Conservation (phyloP, 2,113 vertebrate species). For the Micronycteris hirsuta region DNA sequence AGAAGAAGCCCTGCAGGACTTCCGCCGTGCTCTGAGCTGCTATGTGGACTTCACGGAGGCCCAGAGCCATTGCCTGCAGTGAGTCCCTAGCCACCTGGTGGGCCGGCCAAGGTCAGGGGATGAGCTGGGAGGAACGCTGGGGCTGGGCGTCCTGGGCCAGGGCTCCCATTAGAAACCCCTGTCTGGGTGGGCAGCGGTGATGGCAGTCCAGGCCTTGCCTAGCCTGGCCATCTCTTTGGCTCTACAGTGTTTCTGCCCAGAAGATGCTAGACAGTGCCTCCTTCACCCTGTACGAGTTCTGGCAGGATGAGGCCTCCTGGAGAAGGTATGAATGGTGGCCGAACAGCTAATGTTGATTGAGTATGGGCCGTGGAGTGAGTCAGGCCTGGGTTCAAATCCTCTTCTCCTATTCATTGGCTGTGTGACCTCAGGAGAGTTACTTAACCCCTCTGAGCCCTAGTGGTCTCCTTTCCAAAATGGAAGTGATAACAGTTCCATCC, state of each 20-base stretch:
- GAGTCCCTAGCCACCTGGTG: constrained; percentile 71
- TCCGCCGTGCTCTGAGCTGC: constrained; percentile 86
- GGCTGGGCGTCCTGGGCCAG: neutral
- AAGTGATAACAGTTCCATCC: neutral
- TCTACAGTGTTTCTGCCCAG: constrained; percentile 89
- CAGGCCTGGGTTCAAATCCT: neutral
- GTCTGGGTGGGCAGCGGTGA: neutral
- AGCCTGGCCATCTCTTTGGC: constrained; percentile 39
- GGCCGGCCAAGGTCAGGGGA: neutral
- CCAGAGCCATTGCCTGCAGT: constrained; percentile 92
- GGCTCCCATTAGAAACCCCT: neutral
- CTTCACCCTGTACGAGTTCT: constrained; percentile 95
- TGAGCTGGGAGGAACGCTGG: neutral
- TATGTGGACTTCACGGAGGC: constrained; percentile 87
- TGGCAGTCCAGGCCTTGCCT: neutral
- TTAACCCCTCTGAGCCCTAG: neutral
- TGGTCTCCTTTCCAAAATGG: neutral
- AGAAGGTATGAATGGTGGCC: constrained; percentile 84
- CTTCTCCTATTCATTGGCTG: neutral
- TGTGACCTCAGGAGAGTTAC: neutral
- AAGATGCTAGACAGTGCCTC: constrained; percentile 87
- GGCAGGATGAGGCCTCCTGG: constrained; percentile 94
- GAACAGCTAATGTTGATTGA: neutral
- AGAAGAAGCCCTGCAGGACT: constrained; percentile 83
- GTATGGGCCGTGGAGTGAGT: neutral